These are phyloP conservation scores for Sisyra terminalis DNA, from an alignment of 2,888 invertebrate genomes.

Conservation along the genomic window DNA sequence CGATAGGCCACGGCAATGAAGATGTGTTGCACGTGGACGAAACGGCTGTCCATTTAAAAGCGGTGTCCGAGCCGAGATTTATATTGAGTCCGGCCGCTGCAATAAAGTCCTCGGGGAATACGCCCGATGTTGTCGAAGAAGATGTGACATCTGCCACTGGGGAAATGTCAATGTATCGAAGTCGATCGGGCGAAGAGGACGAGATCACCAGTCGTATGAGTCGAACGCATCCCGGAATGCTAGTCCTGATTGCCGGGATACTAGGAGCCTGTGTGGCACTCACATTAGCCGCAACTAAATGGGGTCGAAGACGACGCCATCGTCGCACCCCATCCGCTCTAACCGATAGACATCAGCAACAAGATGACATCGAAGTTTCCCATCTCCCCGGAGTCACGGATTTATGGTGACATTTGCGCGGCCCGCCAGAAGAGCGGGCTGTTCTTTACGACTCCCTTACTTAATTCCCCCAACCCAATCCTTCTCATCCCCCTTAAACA, in stretches of 20 bases:
- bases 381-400: constrained; percentile 42
- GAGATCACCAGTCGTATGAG: neutral
- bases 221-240: constrained; percentile 34
- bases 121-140: neutral
- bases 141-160: neutral
- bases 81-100: constrained; percentile 1
- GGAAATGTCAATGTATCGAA: constrained; percentile 18
- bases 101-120: neutral
- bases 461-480: constrained; percentile 21
- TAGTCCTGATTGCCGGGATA: constrained; percentile 36
- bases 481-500: constrained; percentile 1
- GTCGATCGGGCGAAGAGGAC: constrained; percentile 9
- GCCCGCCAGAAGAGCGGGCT: constrained; percentile 34
- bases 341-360: constrained; percentile 16
- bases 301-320: constrained; percentile 17
- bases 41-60: constrained; percentile 2
- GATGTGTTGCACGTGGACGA: constrained; percentile 6
- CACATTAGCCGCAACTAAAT: constrained; percentile 27
- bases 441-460: constrained; percentile 33
- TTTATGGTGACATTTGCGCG: constrained; percentile 51
- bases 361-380: constrained; percentile 41
- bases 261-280: constrained; percentile 37
- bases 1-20: constrained; percentile 9
- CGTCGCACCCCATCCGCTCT: constrained; percentile 15
- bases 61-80: constrained; percentile 1